phyloP scores from a whole-genome alignment of 1,140 invertebrate genomes.

The Drosophila repletoides region DNA sequence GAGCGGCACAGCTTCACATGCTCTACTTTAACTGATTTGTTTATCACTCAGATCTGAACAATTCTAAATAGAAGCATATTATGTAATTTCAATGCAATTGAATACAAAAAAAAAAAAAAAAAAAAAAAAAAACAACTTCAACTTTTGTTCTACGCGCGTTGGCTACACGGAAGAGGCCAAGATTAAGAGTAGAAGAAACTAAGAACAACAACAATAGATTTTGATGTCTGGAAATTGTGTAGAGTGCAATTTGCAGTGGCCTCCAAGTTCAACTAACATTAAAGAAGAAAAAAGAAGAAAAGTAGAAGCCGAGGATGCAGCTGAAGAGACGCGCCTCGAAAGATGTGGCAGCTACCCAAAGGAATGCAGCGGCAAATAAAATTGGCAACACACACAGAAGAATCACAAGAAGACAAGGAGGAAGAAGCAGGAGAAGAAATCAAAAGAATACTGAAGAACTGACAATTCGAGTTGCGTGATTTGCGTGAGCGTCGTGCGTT shows the following conservation, averaged over 20 bases:
- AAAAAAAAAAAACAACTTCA: background rate
- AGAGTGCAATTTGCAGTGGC: slow-evolving; percentile 71
- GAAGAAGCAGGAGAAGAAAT: background rate
- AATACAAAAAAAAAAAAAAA: background rate
- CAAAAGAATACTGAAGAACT: slow-evolving; percentile 11
- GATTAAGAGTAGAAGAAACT: slow-evolving; percentile 4
- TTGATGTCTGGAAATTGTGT: slow-evolving; percentile 53
- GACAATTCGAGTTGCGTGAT: slow-evolving; percentile 79
- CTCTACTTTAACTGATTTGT: slow-evolving; percentile 57
- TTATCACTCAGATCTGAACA: slow-evolving; percentile 41
- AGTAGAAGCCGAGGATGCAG: slow-evolving; percentile 31
- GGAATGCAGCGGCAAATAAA: slow-evolving; percentile 59
- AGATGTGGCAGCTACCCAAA: slow-evolving; percentile 33
- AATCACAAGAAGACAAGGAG: background rate
- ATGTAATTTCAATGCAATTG: background rate
- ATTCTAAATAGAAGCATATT: slow-evolving; percentile 14
- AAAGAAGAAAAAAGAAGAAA: slow-evolving; percentile 32
- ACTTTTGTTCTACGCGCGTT: no score
- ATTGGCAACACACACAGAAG: slow-evolving; percentile 37
- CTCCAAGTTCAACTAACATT: slow-evolving; percentile 77
- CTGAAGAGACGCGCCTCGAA: slow-evolving; percentile 30
- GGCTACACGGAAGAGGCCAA: background rate
- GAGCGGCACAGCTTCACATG: slow-evolving; percentile 24
- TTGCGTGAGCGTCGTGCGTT: slow-evolving; percentile 82
- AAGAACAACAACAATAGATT: slow-evolving; percentile 50